phyloP scores from a whole-genome alignment of 2,888 invertebrate genomes.

The Coecobrya sp. region DNA sequence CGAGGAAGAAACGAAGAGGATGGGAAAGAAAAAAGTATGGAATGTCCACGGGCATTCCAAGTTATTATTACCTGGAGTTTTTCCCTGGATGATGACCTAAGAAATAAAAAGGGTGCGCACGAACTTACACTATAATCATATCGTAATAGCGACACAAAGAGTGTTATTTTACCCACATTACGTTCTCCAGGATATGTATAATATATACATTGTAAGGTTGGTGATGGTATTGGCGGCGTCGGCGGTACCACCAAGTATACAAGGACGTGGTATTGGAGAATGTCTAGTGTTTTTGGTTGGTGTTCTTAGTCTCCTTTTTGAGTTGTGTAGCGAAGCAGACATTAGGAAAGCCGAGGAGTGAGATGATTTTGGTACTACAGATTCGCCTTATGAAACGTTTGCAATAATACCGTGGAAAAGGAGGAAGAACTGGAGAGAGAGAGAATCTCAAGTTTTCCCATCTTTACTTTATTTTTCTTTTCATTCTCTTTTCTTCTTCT shows the following conservation, averaged over 20 bases:
- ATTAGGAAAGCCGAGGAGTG: constrained; percentile 61
- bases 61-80: constrained; percentile 78
- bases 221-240: background rate
- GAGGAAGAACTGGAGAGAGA: constrained; percentile 15
- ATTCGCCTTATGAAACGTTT: constrained; percentile 48
- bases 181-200: background rate
- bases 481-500: constrained; percentile 45
- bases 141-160: constrained; percentile 42
- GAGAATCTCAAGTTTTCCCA: constrained; percentile 75
- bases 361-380: constrained; percentile 42
- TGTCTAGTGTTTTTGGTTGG: constrained; percentile 23
- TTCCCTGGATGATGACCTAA: constrained; percentile 74
- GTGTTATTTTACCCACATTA: constrained; percentile 69
- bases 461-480: constrained; percentile 68
- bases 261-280: background rate
- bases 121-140: constrained; percentile 79
- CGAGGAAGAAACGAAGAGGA: background rate
- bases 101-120: constrained; percentile 77
- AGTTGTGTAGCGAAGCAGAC: constrained; percentile 74
- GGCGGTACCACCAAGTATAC: background rate
- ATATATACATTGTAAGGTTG: background rate
- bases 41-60: constrained; percentile 75
- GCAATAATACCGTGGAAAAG: constrained; percentile 43
- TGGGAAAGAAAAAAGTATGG: constrained; percentile 64
- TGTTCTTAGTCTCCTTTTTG: constrained; percentile 27